Conservation (phyloP, 2,888 invertebrate species). For the Trichopoda pennipes region DNA sequence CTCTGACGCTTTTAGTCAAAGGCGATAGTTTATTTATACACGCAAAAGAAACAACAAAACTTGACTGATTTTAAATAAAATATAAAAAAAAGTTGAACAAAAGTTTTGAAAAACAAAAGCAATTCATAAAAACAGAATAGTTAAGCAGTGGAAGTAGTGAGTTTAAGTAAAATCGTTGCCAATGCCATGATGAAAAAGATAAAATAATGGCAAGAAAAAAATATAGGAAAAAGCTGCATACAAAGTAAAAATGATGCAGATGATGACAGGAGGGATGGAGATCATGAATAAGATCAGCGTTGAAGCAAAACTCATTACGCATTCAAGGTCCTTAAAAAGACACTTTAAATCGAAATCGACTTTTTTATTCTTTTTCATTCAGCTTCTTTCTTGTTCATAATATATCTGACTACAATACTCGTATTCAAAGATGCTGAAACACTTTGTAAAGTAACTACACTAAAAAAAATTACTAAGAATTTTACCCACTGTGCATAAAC, state of each 20-base stretch:
- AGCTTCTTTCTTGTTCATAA: conserved; percentile 2
- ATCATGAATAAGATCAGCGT: conserved; percentile 63
- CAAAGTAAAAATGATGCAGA: conserved; percentile 45
- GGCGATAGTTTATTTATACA: conserved; percentile 51
- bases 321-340: conserved; percentile 78
- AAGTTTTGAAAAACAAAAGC: conserved; percentile 30
- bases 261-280: conserved; percentile 39
- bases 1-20: conserved; percentile 68
- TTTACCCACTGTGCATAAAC: too few species aligned
- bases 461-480: neutral
- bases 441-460: conserved; percentile 47
- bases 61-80: conserved; percentile 49
- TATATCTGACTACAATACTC: conserved; percentile 29
- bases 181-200: conserved; percentile 51
- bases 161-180: conserved; percentile 41
- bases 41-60: conserved; percentile 9
- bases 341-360: conserved; percentile 68
- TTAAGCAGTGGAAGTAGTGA: conserved; percentile 17
- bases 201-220: conserved; percentile 40
- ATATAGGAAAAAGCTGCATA: conserved; percentile 15
- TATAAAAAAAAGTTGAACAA: conserved; percentile 25
- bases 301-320: conserved; percentile 75
- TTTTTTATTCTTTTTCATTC: conserved; percentile 55
- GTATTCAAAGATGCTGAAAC: conserved; percentile 53
- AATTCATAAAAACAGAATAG: conserved; percentile 67